Evolutionary conservation across 2,113 vertebrate species (phyloP).

Genomic region (Heloderma charlesbogerti): DNA sequence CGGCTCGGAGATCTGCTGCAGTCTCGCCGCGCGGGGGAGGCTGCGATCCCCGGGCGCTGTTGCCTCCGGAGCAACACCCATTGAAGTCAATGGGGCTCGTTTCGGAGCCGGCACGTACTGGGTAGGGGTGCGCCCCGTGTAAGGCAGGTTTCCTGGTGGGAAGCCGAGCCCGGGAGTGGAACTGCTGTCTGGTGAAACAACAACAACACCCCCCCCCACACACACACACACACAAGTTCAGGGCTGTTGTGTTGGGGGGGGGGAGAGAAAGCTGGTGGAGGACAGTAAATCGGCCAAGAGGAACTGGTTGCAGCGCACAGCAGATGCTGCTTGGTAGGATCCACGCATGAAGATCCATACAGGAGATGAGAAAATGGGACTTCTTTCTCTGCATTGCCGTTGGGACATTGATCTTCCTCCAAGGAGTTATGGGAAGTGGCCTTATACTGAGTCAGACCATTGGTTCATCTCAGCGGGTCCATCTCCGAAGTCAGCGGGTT

Average conservation of each 20-base stretch:
- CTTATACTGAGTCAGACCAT: neutral
- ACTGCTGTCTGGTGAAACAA: neutral
- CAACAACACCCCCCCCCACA: no score
- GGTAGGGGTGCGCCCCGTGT: no score
- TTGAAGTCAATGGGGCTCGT: neutral
- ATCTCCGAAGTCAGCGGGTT: no score
- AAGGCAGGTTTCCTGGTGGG: neutral
- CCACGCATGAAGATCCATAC: no score
- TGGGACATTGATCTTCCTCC: neutral
- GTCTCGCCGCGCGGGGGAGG: conserved; percentile 3
- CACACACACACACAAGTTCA: no score
- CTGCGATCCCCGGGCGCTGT: no score
- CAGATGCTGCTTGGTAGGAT: no score
- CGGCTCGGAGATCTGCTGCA: neutral
- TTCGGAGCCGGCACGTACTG: no score
- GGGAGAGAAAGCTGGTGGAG: no score
- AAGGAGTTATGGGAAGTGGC: neutral
- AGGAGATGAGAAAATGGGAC: neutral
- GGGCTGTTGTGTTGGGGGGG: neutral
- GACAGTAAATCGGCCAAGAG: neutral
- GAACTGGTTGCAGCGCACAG: neutral
- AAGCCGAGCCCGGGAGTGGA: neutral
- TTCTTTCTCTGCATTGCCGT: neutral
- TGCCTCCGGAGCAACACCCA: neutral
- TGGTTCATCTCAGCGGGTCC: neutral